These are phyloP conservation scores for Idaea biselata DNA, from an alignment of 2,888 invertebrate species.

Conservation along the genomic window DNA sequence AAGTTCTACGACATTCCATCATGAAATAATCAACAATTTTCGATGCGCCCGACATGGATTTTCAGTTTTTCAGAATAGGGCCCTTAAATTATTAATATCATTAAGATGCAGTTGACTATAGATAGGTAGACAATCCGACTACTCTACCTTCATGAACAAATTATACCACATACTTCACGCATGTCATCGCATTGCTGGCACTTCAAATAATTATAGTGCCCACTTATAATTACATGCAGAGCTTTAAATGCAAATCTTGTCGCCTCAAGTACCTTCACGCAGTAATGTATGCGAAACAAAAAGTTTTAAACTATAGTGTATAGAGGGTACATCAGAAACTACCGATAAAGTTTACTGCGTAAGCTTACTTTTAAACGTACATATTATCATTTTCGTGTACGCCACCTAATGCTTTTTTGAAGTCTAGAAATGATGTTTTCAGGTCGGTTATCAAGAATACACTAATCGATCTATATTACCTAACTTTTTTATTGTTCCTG, in stretches of 20 bases:
- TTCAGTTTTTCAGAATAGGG: background rate
- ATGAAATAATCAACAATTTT: too few relatives aligned
- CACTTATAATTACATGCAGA: conserved; percentile 70
- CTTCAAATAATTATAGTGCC: conserved; percentile 64
- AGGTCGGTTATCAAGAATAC: too few relatives aligned
- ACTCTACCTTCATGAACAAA: conserved; percentile 53
- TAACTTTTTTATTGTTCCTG: too few relatives aligned
- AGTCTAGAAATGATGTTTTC: too few relatives aligned
- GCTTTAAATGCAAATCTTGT: conserved; percentile 77
- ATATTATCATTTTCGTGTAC: too few relatives aligned
- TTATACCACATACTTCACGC: conserved; percentile 63
- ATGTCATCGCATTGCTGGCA: conserved; percentile 54
- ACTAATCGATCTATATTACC: too few relatives aligned
- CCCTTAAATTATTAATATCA: background rate
- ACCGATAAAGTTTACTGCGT: too few relatives aligned
- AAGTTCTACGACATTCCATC: too few relatives aligned
- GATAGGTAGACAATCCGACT: conserved; percentile 12
- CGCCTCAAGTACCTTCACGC: conserved; percentile 55
- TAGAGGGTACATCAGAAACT: background rate
- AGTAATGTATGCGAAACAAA: conserved; percentile 59
- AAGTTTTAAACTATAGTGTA: conserved; percentile 64
- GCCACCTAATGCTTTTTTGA: too few relatives aligned
- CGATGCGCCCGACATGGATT: too few relatives aligned
- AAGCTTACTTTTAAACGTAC: too few relatives aligned
- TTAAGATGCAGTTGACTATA: conserved; percentile 43